phyloP scores from a whole-genome alignment of 2,113 vertebrate genomes.

The Xiphophorus maculatus region DNA sequence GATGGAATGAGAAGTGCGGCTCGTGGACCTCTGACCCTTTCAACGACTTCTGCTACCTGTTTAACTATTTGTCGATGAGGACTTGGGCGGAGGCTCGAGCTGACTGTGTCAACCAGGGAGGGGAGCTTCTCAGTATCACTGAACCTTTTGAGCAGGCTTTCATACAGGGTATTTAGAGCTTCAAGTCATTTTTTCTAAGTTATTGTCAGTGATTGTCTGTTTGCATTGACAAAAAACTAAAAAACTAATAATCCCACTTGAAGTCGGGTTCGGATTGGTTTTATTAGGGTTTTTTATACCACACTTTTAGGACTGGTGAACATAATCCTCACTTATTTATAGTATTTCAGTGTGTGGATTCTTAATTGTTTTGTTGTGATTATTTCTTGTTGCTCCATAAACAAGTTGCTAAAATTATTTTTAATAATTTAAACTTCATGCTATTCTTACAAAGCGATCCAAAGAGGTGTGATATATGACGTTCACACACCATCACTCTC shows the following conservation, averaged over 20 bases:
- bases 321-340: background rate
- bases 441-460: background rate
- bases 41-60: conserved; percentile 82
- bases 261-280: no score
- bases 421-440: no score
- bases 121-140: conserved; percentile 80
- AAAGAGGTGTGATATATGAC: background rate
- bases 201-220: background rate
- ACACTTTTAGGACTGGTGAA: background rate
- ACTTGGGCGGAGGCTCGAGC: conserved; percentile 78
- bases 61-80: conserved; percentile 73
- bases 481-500: background rate
- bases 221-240: background rate
- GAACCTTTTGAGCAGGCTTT: conserved; percentile 78
- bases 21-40: conserved; percentile 76
- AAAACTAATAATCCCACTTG: background rate
- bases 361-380: background rate
- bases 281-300: no score
- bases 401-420: background rate
- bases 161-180: conserved; percentile 68
- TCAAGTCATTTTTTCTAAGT: background rate
- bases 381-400: background rate
- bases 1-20: conserved; percentile 82
- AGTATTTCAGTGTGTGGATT: background rate
- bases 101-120: conserved; percentile 81